These are phyloP conservation scores for Dendrolimus punctatus DNA, from an alignment of 1,140 invertebrate genomes.

Conservation along the genomic window DNA sequence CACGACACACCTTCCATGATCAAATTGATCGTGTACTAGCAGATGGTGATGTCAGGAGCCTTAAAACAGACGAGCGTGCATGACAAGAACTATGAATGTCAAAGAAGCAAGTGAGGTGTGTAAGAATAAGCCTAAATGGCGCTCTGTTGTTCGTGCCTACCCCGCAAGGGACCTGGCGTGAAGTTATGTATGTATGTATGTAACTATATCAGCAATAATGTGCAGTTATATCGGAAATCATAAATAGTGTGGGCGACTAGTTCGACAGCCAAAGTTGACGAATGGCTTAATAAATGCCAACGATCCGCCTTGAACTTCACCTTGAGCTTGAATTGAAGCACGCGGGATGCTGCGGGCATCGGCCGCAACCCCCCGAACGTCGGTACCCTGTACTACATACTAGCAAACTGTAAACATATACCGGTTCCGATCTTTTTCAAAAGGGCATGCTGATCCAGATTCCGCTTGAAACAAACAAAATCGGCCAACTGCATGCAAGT, in stretches of 20 bases:
- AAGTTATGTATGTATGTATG: no score
- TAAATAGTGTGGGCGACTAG: constrained; percentile 16
- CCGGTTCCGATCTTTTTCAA: constrained; percentile 31
- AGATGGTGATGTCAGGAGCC: no score
- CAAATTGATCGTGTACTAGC: no score
- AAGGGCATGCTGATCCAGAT: constrained; percentile 28
- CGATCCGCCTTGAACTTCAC: constrained; percentile 62
- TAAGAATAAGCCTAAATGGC: no score
- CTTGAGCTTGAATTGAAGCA: constrained; percentile 21
- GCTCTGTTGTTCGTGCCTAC: no score
- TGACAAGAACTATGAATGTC: no score
- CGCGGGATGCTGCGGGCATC: constrained; percentile 40
- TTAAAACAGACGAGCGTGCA: no score
- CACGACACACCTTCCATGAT: no score
- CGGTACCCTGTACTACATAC: constrained; percentile 25
- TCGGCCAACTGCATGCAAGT: no score
- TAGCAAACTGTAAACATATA: constrained; percentile 26
- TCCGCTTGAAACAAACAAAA: constrained; percentile 5
- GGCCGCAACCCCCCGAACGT: constrained; percentile 5
- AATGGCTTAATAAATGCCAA: constrained; percentile 64
- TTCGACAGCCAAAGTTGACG: constrained; percentile 39
- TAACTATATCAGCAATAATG: background rate
- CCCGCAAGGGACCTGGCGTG: no score
- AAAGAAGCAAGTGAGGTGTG: no score
- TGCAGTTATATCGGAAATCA: constrained; percentile 1